phyloP scores from a whole-genome alignment of 2,797 vertebrate species.

The Falco cherrug region DNA sequence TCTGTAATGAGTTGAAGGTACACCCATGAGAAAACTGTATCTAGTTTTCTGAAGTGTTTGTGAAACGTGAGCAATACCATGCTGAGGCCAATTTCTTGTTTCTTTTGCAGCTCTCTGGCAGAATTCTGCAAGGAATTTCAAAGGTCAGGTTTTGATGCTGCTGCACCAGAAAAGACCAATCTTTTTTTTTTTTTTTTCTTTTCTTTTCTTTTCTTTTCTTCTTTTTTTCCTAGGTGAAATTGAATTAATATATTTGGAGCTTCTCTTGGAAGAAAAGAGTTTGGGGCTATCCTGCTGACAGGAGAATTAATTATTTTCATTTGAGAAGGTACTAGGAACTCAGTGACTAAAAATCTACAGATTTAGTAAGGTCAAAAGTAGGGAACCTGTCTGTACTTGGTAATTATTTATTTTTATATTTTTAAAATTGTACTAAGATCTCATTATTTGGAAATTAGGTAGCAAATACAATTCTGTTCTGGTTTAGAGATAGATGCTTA shows the following conservation, averaged over 20 bases:
- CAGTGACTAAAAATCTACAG: neutral
- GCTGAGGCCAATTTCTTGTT: neutral
- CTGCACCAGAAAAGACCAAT: neutral
- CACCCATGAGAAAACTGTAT: neutral
- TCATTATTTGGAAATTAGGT: neutral
- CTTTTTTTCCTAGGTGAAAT: neutral
- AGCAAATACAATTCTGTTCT: neutral
- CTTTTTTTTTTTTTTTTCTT: neutral
- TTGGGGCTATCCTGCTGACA: neutral
- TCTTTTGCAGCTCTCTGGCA: neutral
- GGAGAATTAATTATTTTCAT: conserved; percentile 30
- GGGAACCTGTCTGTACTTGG: neutral
- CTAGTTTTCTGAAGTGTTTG: neutral
- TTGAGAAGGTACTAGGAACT: neutral
- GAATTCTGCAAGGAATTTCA: neutral
- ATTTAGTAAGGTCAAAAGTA: neutral
- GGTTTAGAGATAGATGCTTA: neutral
- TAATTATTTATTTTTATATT: neutral
- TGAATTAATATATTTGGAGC: conserved; percentile 19
- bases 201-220: neutral
- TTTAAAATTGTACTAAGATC: neutral
- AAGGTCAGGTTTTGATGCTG: neutral
- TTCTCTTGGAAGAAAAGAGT: neutral
- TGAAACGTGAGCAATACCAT: neutral
- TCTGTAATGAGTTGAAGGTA: neutral